Evolutionary conservation across 2,888 invertebrate genomes (phyloP).

Genomic region (Troglohyphantes excavatus): DNA sequence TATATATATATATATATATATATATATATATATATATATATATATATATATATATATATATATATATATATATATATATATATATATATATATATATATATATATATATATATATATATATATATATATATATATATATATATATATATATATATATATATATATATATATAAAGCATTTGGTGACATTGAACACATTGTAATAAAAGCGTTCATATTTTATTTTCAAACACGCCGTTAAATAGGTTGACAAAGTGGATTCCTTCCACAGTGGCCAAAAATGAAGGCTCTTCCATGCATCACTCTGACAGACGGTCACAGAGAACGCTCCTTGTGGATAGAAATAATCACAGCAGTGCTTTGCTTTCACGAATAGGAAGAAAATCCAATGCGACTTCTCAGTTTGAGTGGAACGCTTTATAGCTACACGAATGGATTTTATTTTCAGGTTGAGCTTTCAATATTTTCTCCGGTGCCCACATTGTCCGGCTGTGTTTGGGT

Average conservation of each 20-base stretch:
- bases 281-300: conserved; percentile 40
- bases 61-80: too few relatives aligned
- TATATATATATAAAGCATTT: too few relatives aligned
- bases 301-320: conserved; percentile 47
- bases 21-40: too few relatives aligned
- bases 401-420: conserved; percentile 3
- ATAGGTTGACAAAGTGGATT: conserved; percentile 68
- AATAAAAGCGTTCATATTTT: conserved; percentile 66
- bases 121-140: too few relatives aligned
- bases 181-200: too few relatives aligned
- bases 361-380: conserved; percentile 2
- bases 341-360: conserved; percentile 25
- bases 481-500: too few relatives aligned
- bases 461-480: too few relatives aligned
- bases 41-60: too few relatives aligned
- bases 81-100: too few relatives aligned
- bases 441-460: not conserved
- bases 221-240: conserved; percentile 38
- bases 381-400: conserved; percentile 23
- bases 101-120: too few relatives aligned
- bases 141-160: too few relatives aligned
- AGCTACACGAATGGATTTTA: not conserved
- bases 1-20: too few relatives aligned
- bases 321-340: not conserved
- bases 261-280: conserved; percentile 55